A percentile compares a stretch with the other conserved stretches of the same genome.
These are phyloP conservation scores for Catocala fraxini DNA, from an alignment of 2,888 invertebrate species.

Conservation along the genomic window DNA sequence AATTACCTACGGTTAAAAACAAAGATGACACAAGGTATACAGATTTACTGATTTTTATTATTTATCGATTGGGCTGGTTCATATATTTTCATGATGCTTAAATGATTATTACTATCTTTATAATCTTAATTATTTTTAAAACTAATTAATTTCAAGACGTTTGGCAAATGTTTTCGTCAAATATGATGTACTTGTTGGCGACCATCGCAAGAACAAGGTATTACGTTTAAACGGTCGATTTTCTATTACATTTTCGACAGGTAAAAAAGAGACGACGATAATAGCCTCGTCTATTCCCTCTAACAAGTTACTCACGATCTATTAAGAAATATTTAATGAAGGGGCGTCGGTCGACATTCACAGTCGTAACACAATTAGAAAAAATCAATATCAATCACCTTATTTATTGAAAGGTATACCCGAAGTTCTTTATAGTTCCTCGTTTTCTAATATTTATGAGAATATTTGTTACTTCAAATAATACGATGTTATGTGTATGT, in stretches of 20 bases:
- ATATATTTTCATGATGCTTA: too few species aligned
- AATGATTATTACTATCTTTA: too few species aligned
- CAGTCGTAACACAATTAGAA: constrained; percentile 78
- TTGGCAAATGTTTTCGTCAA: background rate
- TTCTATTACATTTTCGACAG: constrained; percentile 36
- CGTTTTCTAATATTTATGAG: constrained; percentile 5
- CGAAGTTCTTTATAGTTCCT: constrained; percentile 8
- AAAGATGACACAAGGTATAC: too few species aligned
- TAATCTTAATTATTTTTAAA: too few species aligned
- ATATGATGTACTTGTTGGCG: background rate
- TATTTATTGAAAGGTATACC: constrained; percentile 65
- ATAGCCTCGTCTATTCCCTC: constrained; percentile 58
- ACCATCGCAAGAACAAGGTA: background rate
- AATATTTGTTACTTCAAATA: background rate
- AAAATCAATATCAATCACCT: constrained; percentile 76
- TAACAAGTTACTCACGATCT: constrained; percentile 74
- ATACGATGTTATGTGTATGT: too few species aligned
- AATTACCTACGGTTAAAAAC: too few species aligned
- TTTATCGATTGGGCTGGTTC: too few species aligned
- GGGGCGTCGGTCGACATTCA: constrained; percentile 66
- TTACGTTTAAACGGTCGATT: constrained; percentile 27
- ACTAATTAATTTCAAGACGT: background rate
- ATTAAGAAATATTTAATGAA: constrained; percentile 82
- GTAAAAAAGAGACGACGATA: constrained; percentile 60
- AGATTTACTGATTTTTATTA: too few species aligned